Evolutionary conservation across 2,888 invertebrate species (phyloP).

Genomic region (Clunio marinus): DNA sequence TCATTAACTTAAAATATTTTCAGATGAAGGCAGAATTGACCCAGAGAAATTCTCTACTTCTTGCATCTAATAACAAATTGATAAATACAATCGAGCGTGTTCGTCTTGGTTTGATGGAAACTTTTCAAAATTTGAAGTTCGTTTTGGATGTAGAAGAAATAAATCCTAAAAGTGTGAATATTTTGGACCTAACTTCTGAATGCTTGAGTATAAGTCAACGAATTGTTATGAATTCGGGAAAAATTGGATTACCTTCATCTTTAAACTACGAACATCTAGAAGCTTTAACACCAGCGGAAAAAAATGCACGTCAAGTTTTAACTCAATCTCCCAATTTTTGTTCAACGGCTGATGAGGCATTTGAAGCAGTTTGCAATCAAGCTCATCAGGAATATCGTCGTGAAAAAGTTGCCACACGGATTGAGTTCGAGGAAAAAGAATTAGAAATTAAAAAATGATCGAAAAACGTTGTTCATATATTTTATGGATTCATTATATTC

Average conservation of each 20-base stretch:
- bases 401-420: not conserved
- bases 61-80: slow-evolving; percentile 48
- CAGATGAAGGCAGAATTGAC: slow-evolving; percentile 76
- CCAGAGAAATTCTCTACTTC: slow-evolving; percentile 53
- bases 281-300: slow-evolving; percentile 48
- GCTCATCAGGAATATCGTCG: slow-evolving; percentile 41
- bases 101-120: slow-evolving; percentile 50
- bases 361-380: slow-evolving; percentile 49
- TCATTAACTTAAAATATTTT: too few species aligned
- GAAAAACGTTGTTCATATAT: too few species aligned
- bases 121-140: slow-evolving; percentile 49
- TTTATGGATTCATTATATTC: too few species aligned
- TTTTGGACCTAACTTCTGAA: slow-evolving; percentile 48
- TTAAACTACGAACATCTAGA: slow-evolving; percentile 46
- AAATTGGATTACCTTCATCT: slow-evolving; percentile 49
- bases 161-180: slow-evolving; percentile 49
- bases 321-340: slow-evolving; percentile 48
- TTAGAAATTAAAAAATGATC: too few species aligned
- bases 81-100: slow-evolving; percentile 43
- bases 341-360: slow-evolving; percentile 50
- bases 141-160: slow-evolving; percentile 48
- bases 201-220: slow-evolving; percentile 50
- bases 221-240: slow-evolving; percentile 49
- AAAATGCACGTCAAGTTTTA: slow-evolving; percentile 43
- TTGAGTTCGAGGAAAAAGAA: slow-evolving; percentile 9